A percentile compares a stretch with the other conserved stretches of the same genome.
Conservation (phyloP, 2,113 vertebrate genomes). For the Tetraodon nigroviridis region DNA sequence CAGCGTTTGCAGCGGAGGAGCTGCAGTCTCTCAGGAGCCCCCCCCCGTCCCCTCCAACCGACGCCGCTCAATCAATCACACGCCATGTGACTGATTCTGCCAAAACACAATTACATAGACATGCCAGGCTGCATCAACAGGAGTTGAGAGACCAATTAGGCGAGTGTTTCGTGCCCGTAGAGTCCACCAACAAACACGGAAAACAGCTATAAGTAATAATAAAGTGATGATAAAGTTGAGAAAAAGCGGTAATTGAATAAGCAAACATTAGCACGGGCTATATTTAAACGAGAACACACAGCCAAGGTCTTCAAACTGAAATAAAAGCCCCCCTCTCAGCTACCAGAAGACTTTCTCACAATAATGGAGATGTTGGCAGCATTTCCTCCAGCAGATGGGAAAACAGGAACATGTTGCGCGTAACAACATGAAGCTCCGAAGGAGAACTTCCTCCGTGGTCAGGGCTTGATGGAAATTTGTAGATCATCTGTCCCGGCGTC, state of each 20-base stretch:
- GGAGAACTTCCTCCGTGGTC: conserved; percentile 8
- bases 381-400: conserved; percentile 35
- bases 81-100: no score
- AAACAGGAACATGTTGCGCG: conserved; percentile 24
- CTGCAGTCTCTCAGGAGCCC: no score
- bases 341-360: conserved; percentile 25
- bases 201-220: no score
- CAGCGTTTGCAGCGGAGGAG: no score
- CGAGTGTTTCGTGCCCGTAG: no score
- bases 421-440: conserved; percentile 8
- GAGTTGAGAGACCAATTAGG: no score
- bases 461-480: not conserved
- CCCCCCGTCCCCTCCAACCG: no score
- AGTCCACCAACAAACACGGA: no score
- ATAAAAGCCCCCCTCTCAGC: conserved; percentile 13
- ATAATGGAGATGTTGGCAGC: conserved; percentile 21
- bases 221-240: no score
- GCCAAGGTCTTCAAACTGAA: conserved; percentile 18
- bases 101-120: no score
- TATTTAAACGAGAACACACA: conserved; percentile 2
- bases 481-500: conserved; percentile 9
- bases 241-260: not conserved
- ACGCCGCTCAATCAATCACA: no score
- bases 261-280: not conserved
- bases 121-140: no score